phyloP scores from a whole-genome alignment of 2,113 vertebrate genomes.

The Gopherus flavomarginatus region DNA sequence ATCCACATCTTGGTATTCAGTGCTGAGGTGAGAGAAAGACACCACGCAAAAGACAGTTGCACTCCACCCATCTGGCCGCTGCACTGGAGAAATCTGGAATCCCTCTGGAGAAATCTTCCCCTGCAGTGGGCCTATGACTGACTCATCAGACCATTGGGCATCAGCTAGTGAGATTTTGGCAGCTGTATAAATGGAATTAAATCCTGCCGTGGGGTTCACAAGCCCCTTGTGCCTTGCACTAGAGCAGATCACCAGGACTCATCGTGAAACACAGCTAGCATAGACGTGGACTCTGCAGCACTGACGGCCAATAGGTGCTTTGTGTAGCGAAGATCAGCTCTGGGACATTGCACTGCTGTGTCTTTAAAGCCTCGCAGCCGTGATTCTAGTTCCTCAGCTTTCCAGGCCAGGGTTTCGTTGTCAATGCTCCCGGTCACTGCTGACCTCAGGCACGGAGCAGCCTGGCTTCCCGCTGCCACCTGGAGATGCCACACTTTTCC shows the following conservation, averaged over 20 bases:
- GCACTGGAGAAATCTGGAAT: background rate
- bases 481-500: background rate
- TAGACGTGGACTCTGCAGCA: background rate
- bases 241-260: too few relatives aligned
- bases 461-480: background rate
- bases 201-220: background rate
- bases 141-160: background rate
- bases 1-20: background rate
- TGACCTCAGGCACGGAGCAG: background rate
- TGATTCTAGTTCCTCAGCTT: background rate
- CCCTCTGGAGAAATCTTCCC: background rate
- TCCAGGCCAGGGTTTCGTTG: background rate
- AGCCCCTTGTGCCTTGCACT: background rate
- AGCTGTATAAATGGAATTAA: background rate
- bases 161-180: background rate
- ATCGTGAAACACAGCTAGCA: background rate
- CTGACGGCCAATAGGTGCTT: background rate
- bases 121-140: background rate
- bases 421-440: accelerated
- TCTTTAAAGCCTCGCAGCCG: accelerated
- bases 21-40: background rate
- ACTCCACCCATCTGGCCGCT: background rate
- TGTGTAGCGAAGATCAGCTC: background rate
- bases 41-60: background rate
- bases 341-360: background rate